Percentiles rank a stretch among this genome's conserved stretches.
Evolutionary conservation across 2,888 invertebrate species (phyloP).

Genomic region (Tachina grossa): DNA sequence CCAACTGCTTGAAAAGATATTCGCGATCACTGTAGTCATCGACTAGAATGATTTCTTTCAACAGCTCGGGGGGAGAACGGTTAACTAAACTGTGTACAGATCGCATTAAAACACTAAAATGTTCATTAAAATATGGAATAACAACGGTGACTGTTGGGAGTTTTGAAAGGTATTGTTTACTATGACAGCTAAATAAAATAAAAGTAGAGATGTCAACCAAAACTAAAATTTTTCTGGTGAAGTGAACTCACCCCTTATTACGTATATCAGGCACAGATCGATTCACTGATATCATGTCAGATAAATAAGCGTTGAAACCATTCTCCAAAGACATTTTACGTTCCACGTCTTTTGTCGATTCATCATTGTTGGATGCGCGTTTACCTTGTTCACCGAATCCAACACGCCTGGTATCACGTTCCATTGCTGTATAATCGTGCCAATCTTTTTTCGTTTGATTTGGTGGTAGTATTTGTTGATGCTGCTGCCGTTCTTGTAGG

Average conservation of each 20-base stretch:
- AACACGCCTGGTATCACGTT: conserved; percentile 85
- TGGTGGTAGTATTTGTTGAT: conserved; percentile 63
- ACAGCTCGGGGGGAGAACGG: conserved; percentile 90
- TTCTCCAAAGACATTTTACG: conserved; percentile 90
- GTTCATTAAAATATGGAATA: conserved; percentile 97
- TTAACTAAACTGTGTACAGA: conserved; percentile 92
- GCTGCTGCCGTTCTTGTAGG: conserved; percentile 12
- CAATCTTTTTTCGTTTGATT: conserved; percentile 87
- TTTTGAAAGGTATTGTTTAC: conserved; percentile 77
- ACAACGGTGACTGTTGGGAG: conserved; percentile 92
- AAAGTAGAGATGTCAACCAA: background rate
- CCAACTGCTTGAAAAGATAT: conserved; percentile 88
- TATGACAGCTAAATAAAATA: conserved; percentile 76
- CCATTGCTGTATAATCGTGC: conserved; percentile 89
- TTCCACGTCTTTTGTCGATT: conserved; percentile 86
- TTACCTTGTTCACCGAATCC: conserved; percentile 90
- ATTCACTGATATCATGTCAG: conserved; percentile 95
- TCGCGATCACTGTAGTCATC: conserved; percentile 93
- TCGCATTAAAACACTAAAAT: conserved; percentile 92
- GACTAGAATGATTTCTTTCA: conserved; percentile 95
- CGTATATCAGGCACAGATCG: conserved; percentile 92
- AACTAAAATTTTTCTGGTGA: background rate
- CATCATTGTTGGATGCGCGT: conserved; percentile 86
- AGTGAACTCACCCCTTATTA: conserved; percentile 84
- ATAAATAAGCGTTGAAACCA: conserved; percentile 96